phyloP scores from a whole-genome alignment of 1,140 invertebrate genomes.

The Onthophagus taurus region DNA sequence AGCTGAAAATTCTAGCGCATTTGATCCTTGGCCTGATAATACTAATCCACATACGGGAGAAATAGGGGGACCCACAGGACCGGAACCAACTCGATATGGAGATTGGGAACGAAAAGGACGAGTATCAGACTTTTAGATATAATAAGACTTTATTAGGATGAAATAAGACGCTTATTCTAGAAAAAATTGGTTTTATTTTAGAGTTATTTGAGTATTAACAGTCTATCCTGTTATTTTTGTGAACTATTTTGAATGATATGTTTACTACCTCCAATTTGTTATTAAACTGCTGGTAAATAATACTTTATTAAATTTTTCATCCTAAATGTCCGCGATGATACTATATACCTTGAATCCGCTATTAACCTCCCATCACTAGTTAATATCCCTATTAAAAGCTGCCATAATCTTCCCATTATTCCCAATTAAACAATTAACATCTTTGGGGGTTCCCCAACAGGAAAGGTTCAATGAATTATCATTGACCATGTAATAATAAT shows the following conservation, averaged over 20 bases:
- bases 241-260: no score
- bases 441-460: slow-evolving; percentile 24
- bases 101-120: slow-evolving; percentile 99
- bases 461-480: no score
- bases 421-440: slow-evolving; percentile 27
- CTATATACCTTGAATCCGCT: slow-evolving; percentile 28
- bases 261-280: no score
- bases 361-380: slow-evolving; percentile 24
- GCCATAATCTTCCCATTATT: slow-evolving; percentile 29
- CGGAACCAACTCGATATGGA: slow-evolving; percentile 96
- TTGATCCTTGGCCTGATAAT: slow-evolving; percentile 77
- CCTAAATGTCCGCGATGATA: slow-evolving; percentile 36
- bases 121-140: slow-evolving; percentile 86
- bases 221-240: no score
- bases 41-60: slow-evolving; percentile 91
- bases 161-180: no score
- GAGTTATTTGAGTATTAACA: no score
- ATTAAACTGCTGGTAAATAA: no score
- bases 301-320: no score
- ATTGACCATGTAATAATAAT: no score
- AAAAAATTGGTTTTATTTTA: no score
- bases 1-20: slow-evolving; percentile 79
- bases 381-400: slow-evolving; percentile 24
- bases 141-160: no score
- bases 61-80: slow-evolving; percentile 87